Evolutionary conservation across 2,797 vertebrate species (phyloP).

Genomic region (Cirrhinus mrigala): DNA sequence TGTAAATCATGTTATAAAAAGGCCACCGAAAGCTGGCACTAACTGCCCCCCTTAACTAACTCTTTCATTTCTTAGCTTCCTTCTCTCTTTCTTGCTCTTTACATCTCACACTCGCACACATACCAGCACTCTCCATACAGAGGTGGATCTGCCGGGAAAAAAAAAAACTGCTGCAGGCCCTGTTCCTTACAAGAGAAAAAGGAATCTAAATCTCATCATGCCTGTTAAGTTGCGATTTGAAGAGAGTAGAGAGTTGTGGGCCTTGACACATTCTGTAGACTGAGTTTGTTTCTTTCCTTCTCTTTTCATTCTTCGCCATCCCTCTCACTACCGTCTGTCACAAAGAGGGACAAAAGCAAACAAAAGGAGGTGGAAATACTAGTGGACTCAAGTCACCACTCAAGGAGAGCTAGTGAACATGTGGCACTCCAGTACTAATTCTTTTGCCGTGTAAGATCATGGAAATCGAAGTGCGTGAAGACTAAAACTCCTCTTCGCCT

Average conservation of each 20-base stretch:
- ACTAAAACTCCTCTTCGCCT: slow-evolving; percentile 5
- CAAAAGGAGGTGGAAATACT: slow-evolving; percentile 48
- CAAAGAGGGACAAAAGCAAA: slow-evolving; percentile 41
- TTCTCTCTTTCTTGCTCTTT: slow-evolving; percentile 46
- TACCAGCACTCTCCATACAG: slow-evolving; percentile 71
- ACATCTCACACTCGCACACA: slow-evolving; percentile 50
- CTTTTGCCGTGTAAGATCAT: slow-evolving; percentile 1
- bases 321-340: slow-evolving; percentile 26
- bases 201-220: slow-evolving; percentile 65
- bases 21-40: slow-evolving; percentile 82
- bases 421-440: slow-evolving; percentile 29
- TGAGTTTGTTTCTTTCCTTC: slow-evolving; percentile 63
- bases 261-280: slow-evolving; percentile 62
- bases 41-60: slow-evolving; percentile 69
- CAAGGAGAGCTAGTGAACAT: neutral
- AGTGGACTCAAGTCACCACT: slow-evolving; percentile 31
- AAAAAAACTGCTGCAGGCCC: slow-evolving; percentile 73
- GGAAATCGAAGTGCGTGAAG: slow-evolving; percentile 15
- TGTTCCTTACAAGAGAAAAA: slow-evolving; percentile 70
- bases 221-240: slow-evolving; percentile 65
- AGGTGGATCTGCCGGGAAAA: slow-evolving; percentile 72
- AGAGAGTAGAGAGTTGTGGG: slow-evolving; percentile 61
- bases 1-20: slow-evolving; percentile 95
- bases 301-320: slow-evolving; percentile 13
- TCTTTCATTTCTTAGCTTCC: slow-evolving; percentile 60